These are phyloP conservation scores for Epinephelus lanceolatus DNA, from an alignment of 2,113 vertebrate genomes.

Conservation along the genomic window DNA sequence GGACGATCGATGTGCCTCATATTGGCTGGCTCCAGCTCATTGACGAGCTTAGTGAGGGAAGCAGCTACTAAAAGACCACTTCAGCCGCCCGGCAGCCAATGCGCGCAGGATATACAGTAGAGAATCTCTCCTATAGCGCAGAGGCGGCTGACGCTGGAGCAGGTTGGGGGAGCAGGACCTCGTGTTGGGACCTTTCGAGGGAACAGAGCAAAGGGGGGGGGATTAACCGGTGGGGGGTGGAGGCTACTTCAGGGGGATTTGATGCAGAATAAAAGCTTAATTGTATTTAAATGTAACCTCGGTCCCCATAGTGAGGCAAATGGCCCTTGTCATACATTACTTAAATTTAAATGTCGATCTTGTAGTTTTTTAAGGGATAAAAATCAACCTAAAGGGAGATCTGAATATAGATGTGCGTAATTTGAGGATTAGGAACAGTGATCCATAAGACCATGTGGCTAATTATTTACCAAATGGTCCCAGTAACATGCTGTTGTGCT, in stretches of 20 bases:
- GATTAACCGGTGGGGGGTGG: conserved; percentile 52
- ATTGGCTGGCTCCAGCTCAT: conserved; percentile 78
- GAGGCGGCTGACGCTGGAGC: not conserved
- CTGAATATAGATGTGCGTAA: not conserved
- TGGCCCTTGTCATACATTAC: not conserved
- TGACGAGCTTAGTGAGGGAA: conserved; percentile 75
- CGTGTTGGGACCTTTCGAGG: conserved; percentile 58
- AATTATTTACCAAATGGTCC: not conserved
- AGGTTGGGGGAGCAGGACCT: conserved; percentile 41
- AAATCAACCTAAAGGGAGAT: not conserved
- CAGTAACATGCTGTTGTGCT: not conserved
- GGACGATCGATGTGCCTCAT: conserved; percentile 78
- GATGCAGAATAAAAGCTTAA: conserved; percentile 58
- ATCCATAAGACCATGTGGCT: not conserved
- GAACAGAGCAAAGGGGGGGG: conserved; percentile 12
- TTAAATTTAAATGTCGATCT: not conserved
- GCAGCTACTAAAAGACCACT: conserved; percentile 62
- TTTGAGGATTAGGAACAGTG: not conserved
- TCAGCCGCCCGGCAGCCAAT: conserved; percentile 51
- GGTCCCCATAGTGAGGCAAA: not conserved
- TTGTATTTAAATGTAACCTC: conserved; percentile 53
- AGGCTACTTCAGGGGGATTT: conserved; percentile 49
- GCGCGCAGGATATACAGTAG: conserved; percentile 8
- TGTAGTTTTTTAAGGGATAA: not conserved
- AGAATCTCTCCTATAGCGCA: conserved; percentile 10